Conservation (phyloP, 2,113 vertebrate species). For the Heterocephalus glaber region DNA sequence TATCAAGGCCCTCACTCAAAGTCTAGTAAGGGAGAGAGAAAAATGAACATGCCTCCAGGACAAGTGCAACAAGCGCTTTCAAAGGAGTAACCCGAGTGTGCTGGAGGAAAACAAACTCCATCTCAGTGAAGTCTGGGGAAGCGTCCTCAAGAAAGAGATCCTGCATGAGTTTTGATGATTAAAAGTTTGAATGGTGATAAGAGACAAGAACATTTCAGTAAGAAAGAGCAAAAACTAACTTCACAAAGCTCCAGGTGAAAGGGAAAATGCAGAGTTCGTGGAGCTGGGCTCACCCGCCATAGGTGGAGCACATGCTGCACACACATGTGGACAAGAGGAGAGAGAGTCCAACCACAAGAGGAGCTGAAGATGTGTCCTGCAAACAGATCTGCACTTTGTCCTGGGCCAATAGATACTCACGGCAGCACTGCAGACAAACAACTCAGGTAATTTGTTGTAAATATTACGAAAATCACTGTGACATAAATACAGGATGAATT, state of each 20-base stretch:
- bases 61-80: not conserved
- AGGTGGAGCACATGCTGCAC: fast-evolving
- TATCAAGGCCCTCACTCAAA: not conserved
- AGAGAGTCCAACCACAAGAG: not conserved
- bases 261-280: not conserved
- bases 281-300: not conserved
- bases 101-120: not conserved
- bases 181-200: not conserved
- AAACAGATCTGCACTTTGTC: not conserved
- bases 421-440: not conserved
- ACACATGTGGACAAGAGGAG: fast-evolving
- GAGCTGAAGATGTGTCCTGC: fast-evolving
- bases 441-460: not conserved
- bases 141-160: not conserved
- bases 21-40: not conserved
- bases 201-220: not conserved
- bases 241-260: not conserved
- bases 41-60: not conserved
- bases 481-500: not conserved
- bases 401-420: not conserved
- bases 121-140: not conserved
- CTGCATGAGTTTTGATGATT: not conserved
- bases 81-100: not conserved
- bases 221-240: not conserved
- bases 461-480: not conserved